phyloP scores from a whole-genome alignment of 2,113 vertebrate species.

The Cairina moschata region DNA sequence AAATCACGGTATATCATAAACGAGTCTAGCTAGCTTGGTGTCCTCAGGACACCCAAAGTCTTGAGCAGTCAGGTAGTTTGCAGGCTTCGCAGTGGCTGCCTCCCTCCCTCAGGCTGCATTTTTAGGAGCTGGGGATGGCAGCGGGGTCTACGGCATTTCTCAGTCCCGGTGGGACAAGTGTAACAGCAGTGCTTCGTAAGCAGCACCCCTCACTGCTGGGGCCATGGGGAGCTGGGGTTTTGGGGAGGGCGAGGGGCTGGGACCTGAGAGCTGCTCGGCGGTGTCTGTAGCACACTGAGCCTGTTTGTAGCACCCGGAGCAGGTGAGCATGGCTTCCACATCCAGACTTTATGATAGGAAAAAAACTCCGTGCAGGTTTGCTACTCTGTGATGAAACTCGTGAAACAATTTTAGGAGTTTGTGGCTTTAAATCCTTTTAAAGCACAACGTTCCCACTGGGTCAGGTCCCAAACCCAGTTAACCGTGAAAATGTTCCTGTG shows the following conservation, averaged over 20 bases:
- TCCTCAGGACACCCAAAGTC: background rate
- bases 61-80: background rate
- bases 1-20: background rate
- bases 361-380: background rate
- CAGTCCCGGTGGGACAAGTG: background rate
- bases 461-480: background rate
- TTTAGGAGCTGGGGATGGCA: background rate
- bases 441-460: background rate
- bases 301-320: background rate
- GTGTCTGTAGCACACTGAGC: no score
- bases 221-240: fast-evolving
- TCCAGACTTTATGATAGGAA: background rate
- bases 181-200: fast-evolving
- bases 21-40: background rate
- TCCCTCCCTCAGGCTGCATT: background rate
- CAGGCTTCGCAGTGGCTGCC: background rate
- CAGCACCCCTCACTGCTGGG: background rate
- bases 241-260: background rate
- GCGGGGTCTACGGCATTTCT: background rate
- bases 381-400: background rate
- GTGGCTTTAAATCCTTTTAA: background rate
- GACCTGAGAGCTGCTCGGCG: background rate
- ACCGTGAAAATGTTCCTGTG: background rate
- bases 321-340: fast-evolving
- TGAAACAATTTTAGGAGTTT: background rate